Percentiles rank a stretch among this genome's conserved stretches.
Evolutionary conservation across 2,113 vertebrate genomes (phyloP).

Genomic region (Silurus glanis): DNA sequence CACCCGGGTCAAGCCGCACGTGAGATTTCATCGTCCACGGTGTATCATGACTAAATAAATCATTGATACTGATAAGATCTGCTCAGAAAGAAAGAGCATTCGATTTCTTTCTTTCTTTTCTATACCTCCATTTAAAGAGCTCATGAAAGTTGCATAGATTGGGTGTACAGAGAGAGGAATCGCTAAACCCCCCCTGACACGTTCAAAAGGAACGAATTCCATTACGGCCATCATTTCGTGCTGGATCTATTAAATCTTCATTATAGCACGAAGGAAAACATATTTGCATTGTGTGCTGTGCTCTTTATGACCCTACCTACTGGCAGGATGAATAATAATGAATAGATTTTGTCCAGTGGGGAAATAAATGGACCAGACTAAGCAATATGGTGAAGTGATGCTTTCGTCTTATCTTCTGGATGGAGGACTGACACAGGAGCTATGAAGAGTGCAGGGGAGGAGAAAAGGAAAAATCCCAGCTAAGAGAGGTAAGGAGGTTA

Average conservation of each 20-base stretch:
- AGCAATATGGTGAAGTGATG: no score
- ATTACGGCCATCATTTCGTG: conserved; percentile 38
- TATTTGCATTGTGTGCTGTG: conserved; percentile 37
- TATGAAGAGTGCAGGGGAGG: not conserved
- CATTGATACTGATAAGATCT: conserved; percentile 30
- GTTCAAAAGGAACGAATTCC: conserved; percentile 40
- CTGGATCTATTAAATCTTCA: conserved; percentile 42
- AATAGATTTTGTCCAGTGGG: not conserved
- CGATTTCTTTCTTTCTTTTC: conserved; percentile 34
- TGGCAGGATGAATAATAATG: not conserved
- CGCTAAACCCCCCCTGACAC: not conserved
- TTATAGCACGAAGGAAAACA: conserved; percentile 36
- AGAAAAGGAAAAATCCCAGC: not conserved
- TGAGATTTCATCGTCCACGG: conserved; percentile 37
- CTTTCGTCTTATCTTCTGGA: not conserved
- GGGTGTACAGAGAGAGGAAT: conserved; percentile 34
- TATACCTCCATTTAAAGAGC: conserved; percentile 45
- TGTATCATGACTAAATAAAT: conserved; percentile 42
- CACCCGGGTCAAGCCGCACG: conserved; percentile 41
- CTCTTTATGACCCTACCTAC: conserved; percentile 24
- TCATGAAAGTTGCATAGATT: conserved; percentile 54
- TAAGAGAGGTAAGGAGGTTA: conserved; percentile 7
- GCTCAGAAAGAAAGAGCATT: conserved; percentile 39
- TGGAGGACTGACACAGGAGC: not conserved
- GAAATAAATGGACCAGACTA: not conserved